Evolutionary conservation across 2,797 vertebrate genomes (phyloP).

Genomic region (Lepus oiostolus): DNA sequence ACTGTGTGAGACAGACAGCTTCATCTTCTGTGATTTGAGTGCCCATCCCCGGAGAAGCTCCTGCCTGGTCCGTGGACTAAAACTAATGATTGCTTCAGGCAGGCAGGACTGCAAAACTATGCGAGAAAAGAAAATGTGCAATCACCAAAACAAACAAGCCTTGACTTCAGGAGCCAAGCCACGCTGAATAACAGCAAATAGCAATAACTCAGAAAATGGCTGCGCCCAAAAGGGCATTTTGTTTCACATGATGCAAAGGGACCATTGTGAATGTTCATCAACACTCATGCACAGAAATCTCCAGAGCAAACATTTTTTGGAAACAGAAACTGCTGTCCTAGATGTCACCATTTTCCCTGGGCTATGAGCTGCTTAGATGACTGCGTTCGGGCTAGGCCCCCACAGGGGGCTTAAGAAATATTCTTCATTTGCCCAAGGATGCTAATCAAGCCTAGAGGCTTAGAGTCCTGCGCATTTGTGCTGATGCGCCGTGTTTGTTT

Average conservation of each 20-base stretch:
- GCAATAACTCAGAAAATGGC: not conserved
- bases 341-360: conserved; percentile 55
- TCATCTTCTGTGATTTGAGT: conserved; percentile 56
- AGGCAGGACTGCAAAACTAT: conserved; percentile 19
- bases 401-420: conserved; percentile 19
- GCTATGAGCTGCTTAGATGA: conserved; percentile 10
- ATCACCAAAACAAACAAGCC: conserved; percentile 69
- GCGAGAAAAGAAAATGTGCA: conserved; percentile 16
- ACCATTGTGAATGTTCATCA: conserved; percentile 19
- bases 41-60: conserved; percentile 64
- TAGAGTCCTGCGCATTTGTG: conserved; percentile 14
- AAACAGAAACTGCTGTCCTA: conserved; percentile 53
- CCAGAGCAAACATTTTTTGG: conserved; percentile 68
- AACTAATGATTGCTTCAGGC: conserved; percentile 62
- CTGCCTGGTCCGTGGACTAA: conserved; percentile 65
- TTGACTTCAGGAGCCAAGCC: conserved; percentile 23
- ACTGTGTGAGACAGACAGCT: conserved; percentile 24
- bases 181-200: not conserved
- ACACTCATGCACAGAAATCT: conserved; percentile 52
- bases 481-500: conserved; percentile 68
- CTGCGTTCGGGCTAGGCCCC: conserved; percentile 8
- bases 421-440: conserved; percentile 72
- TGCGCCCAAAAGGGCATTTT: not conserved
- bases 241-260: not conserved
- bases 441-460: conserved; percentile 67